Base-by-base conservation (phyloP, 2,113 vertebrate genomes). In the Malurus elegans region DNA sequence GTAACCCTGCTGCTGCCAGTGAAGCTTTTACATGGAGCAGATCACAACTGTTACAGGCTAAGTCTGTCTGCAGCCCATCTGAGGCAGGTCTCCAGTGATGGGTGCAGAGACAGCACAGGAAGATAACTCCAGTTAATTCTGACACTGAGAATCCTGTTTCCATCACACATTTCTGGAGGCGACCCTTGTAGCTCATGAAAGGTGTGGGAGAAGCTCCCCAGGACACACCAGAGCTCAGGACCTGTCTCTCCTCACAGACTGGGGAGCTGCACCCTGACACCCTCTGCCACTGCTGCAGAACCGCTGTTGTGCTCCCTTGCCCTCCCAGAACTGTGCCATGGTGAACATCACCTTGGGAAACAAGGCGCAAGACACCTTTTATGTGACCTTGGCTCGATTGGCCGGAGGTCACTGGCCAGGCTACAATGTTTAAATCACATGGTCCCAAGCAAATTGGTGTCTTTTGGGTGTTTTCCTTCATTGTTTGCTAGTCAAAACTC, bases 251-350 rank as follows among this genome's bases (percentile, higher is more conserved):
- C n/a, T 40, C 60, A 12, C 3, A 2, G 32, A 45, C 5, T 32
- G 42, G 50, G 40, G 36, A 60, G 72, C 17, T 1, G 2, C n/a
- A n/a, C 12, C 36, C 47, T 4, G 8, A 10, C 24, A 24, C 19
- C 38, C 5, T 3, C 28, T 38, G 26, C 21, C 4, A 0, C 38
- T 56, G 53, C 53, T 67, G 48, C 2, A 6, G 57, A 36, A 10
- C 32, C 1, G 0, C 29, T 12, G 0, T 11, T 1, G 0, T 2
- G 5, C 23, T 66, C 15, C 54, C 19, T 28, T 42, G 32, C 45
- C 14, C 78, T 51, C 65, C 47, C 32, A 5, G 11, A 31, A 16
- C 34, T 92, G 54, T 70, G 16, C 32, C 3, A 0, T 8, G 32
- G 8, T 23, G 56, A 62, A 10, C 23, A 21, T 31, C 7, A 0